Evolutionary conservation across 2,797 vertebrate species (phyloP).

Genomic region (Hippoglossus hippoglossus): DNA sequence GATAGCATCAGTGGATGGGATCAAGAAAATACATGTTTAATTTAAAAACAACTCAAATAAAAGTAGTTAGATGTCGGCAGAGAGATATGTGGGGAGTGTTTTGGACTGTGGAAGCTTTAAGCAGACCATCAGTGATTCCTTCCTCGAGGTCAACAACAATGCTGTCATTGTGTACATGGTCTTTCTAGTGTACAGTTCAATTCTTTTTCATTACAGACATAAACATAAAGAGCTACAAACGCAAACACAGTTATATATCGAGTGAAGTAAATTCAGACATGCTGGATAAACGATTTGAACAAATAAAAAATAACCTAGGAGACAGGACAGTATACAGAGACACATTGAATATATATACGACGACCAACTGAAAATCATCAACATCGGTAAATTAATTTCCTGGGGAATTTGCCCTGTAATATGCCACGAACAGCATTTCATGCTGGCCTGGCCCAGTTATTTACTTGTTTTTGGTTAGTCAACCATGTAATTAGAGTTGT

Average conservation of each 20-base stretch:
- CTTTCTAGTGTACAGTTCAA: slow-evolving; percentile 16
- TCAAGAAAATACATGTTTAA: background rate
- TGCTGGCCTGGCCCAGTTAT: slow-evolving; percentile 33
- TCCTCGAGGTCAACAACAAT: slow-evolving; percentile 20
- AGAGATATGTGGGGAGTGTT: slow-evolving; percentile 17
- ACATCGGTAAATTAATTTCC: background rate
- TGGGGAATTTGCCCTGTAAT: slow-evolving; percentile 3
- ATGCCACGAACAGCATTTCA: background rate
- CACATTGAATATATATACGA: background rate
- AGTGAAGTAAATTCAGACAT: background rate
- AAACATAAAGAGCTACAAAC: slow-evolving; percentile 23
- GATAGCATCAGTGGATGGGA: slow-evolving; percentile 16
- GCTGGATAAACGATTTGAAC: no score
- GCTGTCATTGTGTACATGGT: slow-evolving; percentile 4
- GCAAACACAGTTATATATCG: slow-evolving; percentile 16
- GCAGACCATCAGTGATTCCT: background rate
- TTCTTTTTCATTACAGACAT: slow-evolving; percentile 23
- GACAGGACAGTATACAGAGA: background rate
- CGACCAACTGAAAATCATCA: background rate
- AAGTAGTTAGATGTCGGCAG: background rate
- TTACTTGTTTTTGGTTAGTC: slow-evolving; percentile 54
- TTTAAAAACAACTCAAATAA: slow-evolving; percentile 10
- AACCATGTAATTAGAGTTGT: slow-evolving; percentile 62
- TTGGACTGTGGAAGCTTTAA: background rate
- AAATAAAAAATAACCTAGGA: background rate